Evolutionary conservation across 2,888 invertebrate genomes (phyloP).

Genomic region (Drosophila suboccidentalis): DNA sequence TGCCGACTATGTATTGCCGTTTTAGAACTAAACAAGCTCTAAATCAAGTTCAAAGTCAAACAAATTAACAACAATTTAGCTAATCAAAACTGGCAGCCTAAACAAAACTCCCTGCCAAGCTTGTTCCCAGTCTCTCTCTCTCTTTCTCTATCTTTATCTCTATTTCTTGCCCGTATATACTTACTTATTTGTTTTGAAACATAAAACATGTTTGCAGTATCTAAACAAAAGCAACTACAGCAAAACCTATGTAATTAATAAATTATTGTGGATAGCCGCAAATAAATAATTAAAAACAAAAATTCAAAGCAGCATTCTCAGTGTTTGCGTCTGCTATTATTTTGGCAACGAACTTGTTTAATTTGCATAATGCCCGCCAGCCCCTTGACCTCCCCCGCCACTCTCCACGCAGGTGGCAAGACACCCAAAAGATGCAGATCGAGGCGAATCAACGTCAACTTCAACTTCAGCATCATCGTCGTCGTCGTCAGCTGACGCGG

Average conservation of each 20-base stretch:
- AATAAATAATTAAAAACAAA: constrained; percentile 53
- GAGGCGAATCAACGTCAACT: constrained; percentile 17
- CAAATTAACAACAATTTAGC: constrained; percentile 75
- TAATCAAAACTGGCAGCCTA: constrained; percentile 62
- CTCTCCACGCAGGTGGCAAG: neutral
- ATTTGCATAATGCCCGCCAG: constrained; percentile 71
- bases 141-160: neutral
- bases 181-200: constrained; percentile 4
- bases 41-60: constrained; percentile 81
- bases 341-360: constrained; percentile 76
- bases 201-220: constrained; percentile 69
- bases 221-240: constrained; percentile 24
- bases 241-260: constrained; percentile 45
- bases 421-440: constrained; percentile 25
- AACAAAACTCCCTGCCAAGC: constrained; percentile 28
- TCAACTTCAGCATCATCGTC: constrained; percentile 23
- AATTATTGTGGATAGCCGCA: constrained; percentile 53
- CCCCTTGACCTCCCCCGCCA: constrained; percentile 7
- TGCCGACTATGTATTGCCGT: constrained; percentile 46
- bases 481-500: constrained; percentile 47
- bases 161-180: neutral
- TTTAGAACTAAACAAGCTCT: constrained; percentile 64
- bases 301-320: constrained; percentile 34
- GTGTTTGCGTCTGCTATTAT: constrained; percentile 39
- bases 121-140: neutral